A percentile compares a stretch with the other conserved stretches of the same genome.
Conservation (phyloP, 2,797 vertebrate species). For the Miichthys miiuy region DNA sequence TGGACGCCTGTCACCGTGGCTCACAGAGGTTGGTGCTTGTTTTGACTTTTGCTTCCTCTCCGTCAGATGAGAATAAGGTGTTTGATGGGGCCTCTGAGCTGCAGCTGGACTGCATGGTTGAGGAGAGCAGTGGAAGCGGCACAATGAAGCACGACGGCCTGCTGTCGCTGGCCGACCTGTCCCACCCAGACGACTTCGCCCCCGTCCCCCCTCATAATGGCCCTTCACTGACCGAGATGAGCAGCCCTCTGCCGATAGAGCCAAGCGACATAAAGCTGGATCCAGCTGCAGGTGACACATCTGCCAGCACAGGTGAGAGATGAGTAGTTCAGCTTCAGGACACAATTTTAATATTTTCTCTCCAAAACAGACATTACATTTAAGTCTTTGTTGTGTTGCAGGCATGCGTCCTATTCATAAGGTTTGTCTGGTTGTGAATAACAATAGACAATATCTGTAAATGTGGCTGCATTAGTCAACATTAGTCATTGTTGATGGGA, state of each 20-base stretch:
- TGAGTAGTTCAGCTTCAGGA: neutral
- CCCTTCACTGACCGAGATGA: constrained; percentile 75
- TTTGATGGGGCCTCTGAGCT: constrained; percentile 77
- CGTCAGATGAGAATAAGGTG: constrained; percentile 83
- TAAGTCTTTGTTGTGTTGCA: neutral
- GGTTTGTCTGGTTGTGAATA: no score
- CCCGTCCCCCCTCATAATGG: constrained; percentile 63
- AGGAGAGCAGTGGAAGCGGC: constrained; percentile 72
- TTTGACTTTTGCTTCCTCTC: constrained; percentile 10
- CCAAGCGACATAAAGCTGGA: constrained; percentile 80
- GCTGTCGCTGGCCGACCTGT: constrained; percentile 73
- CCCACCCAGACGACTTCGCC: constrained; percentile 72
- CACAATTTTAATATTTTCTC: neutral
- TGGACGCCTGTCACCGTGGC: constrained; percentile 12
- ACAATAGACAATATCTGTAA: neutral
- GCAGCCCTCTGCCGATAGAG: constrained; percentile 78
- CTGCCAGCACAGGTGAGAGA: constrained; percentile 67
- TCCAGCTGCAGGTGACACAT: constrained; percentile 72
- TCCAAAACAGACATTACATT: neutral
- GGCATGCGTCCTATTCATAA: no score
- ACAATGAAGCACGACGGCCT: constrained; percentile 79
- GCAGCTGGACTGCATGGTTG: constrained; percentile 81
- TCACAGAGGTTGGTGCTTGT: neutral
- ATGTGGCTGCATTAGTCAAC: constrained; percentile 1
- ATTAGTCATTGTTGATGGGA: neutral